Percentiles rank a stretch among this genome's conserved stretches.
Conservation (phyloP, 2,113 vertebrate species). For the Aptenodytes forsteri region DNA sequence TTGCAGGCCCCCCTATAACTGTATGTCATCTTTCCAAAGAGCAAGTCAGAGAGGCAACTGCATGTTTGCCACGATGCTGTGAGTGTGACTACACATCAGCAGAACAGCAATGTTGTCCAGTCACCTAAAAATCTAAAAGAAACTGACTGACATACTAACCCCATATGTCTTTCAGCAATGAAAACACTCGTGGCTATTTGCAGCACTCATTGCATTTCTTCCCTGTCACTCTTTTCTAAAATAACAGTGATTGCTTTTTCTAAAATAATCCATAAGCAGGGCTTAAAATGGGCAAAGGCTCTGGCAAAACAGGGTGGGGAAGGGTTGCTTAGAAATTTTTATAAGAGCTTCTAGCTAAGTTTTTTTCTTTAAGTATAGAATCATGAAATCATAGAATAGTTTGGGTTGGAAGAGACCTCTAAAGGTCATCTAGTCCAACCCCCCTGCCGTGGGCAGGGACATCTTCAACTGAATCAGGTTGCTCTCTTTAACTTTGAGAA, state of each 20-base stretch:
- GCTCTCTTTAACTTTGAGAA: not conserved
- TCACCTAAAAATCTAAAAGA: not conserved
- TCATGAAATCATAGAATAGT: too few species aligned
- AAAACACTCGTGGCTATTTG: not conserved
- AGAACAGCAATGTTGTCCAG: not conserved
- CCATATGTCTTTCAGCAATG: not conserved
- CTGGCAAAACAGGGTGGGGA: not conserved
- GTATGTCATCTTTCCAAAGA: not conserved
- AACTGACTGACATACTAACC: not conserved
- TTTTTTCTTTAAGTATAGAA: not conserved
- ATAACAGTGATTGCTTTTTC: not conserved
- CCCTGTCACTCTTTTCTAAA: not conserved
- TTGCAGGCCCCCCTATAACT: not conserved
- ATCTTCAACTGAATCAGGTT: too few species aligned
- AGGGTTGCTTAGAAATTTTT: not conserved
- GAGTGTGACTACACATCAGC: not conserved
- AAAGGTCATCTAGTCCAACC: too few species aligned
- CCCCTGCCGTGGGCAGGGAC: too few species aligned
- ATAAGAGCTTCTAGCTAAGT: not conserved
- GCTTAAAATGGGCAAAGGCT: not conserved
- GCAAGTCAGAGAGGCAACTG: not conserved
- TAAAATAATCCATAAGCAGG: not conserved
- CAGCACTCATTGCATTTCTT: not conserved
- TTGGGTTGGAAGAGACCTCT: too few species aligned
- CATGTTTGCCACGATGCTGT: rapidly evolving